Base-by-base conservation (phyloP, 2,888 invertebrate species). In the Acanthosepion pharaonis region DNA sequence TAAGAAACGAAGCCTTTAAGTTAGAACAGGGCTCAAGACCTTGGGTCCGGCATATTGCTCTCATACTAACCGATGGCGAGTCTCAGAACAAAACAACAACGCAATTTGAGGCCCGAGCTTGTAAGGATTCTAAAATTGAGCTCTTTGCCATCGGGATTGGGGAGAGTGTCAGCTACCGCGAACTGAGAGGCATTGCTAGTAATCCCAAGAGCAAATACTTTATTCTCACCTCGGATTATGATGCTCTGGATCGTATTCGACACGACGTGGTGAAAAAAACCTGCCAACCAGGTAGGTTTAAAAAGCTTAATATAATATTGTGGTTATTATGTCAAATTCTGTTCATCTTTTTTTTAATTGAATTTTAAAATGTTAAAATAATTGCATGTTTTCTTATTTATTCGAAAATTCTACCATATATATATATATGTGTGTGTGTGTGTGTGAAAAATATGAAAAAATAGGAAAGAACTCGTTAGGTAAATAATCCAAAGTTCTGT, bases 111-210 rank as follows among this genome's bases (percentile, higher is more conserved):
- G 96, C 97, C 0, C 94, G 95, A 25, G 95, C 95, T 25, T 96
- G 96, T 0, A 95, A 96, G 20, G 93, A 95, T 25, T 95, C 95
- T 4, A 96, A 96, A 4, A 96, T 96, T 33, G 95, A 95, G n/a
- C 94, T 96, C 55, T 97, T 97, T 95, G 96, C 96, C 48, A 96
- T 97, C 91, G 97, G 97, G 23, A 96, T 97, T 4, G 97, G 97
- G 9, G 55, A 94, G 2, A 95, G 95, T n/a, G 95, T 96, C 4
- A 96, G 96, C 91, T 78, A 95, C 49, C 93, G 95, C 23, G 97
- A 97, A 94, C 95, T 97, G 78, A 94, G 94, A n/a, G 95, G 94
- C 53, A 96, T 97, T 94, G 96, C 96, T 25, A 96, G 96, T 92
- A 93, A 95, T 42, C 96, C 96, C 8, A 95, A 95, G 91, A 95